Evolutionary conservation across 1,140 invertebrate genomes (phyloP).

Genomic region (Subanguina moxae): DNA sequence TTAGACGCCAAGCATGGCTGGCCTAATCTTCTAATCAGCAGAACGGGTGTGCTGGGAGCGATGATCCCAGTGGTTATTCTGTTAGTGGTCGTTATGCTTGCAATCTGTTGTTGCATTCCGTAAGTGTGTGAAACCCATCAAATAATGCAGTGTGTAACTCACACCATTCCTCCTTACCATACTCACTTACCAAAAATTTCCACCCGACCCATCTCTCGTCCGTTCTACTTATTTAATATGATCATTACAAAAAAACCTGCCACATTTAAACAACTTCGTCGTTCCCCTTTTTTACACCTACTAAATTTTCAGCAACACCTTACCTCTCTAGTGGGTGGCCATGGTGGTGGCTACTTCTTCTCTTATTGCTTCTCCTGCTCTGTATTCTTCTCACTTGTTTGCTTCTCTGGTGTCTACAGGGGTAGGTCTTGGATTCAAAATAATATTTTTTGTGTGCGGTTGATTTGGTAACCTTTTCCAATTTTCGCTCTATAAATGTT

Average conservation of each 20-base stretch:
- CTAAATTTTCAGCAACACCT: constrained; percentile 48
- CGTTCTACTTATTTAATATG: no score
- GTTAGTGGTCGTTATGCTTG: neutral
- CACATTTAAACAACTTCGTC: no score
- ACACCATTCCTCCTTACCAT: no score
- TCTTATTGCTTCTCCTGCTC: constrained; percentile 54
- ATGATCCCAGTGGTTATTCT: constrained; percentile 2
- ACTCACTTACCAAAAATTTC: no score
- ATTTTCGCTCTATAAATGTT: neutral
- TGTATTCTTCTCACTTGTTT: constrained; percentile 54
- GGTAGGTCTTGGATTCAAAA: constrained; percentile 32
- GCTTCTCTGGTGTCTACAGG: constrained; percentile 50
- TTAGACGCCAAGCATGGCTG: neutral
- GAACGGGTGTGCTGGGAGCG: neutral
- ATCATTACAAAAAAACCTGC: no score
- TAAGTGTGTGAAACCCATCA: constrained; percentile 2
- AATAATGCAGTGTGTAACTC: neutral
- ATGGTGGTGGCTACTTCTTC: constrained; percentile 58
- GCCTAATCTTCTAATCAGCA: no score
- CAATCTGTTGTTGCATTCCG: constrained; percentile 16
- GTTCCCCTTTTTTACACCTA: neutral
- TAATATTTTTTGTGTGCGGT: neutral
- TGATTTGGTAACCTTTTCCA: neutral
- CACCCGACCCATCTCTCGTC: no score
- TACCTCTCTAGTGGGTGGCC: constrained; percentile 56